Conservation (phyloP, 2,888 invertebrate genomes). For the Panopea generosa region DNA sequence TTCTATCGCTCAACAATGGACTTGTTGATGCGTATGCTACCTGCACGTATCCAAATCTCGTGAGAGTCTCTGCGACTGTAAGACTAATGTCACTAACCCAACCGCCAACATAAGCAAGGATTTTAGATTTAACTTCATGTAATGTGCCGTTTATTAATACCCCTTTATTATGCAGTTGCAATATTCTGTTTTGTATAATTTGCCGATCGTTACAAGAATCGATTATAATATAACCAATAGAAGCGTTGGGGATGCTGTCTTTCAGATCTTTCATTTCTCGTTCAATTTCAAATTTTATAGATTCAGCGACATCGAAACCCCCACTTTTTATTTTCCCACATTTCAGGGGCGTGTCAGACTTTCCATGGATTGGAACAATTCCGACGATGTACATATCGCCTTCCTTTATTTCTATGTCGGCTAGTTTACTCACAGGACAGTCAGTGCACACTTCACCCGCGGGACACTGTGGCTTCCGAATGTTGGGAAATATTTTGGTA, state of each 20-base stretch:
- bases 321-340: constrained; percentile 33
- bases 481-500: constrained; percentile 9
- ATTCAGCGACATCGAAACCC: constrained; percentile 29
- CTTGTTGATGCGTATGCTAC: constrained; percentile 37
- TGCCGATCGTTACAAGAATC: constrained; percentile 37
- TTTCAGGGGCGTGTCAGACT: constrained; percentile 8
- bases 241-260: constrained; percentile 14
- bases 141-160: constrained; percentile 23
- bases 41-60: constrained; percentile 25
- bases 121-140: constrained; percentile 17
- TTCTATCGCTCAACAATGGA: constrained; percentile 30
- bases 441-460: constrained; percentile 7
- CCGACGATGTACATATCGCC: constrained; percentile 39
- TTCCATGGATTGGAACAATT: constrained; percentile 19
- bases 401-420: constrained; percentile 13
- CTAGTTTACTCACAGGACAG: not conserved
- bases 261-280: not conserved
- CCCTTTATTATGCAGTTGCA: constrained; percentile 16
- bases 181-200: constrained; percentile 20
- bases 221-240: constrained; percentile 36
- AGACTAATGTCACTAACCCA: constrained; percentile 36
- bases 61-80: constrained; percentile 19
- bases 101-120: constrained; percentile 26
- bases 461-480: constrained; percentile 25
- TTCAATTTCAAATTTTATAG: constrained; percentile 23